Conservation (phyloP, 1,140 invertebrate species). For the Andrena cerasifolii region DNA sequence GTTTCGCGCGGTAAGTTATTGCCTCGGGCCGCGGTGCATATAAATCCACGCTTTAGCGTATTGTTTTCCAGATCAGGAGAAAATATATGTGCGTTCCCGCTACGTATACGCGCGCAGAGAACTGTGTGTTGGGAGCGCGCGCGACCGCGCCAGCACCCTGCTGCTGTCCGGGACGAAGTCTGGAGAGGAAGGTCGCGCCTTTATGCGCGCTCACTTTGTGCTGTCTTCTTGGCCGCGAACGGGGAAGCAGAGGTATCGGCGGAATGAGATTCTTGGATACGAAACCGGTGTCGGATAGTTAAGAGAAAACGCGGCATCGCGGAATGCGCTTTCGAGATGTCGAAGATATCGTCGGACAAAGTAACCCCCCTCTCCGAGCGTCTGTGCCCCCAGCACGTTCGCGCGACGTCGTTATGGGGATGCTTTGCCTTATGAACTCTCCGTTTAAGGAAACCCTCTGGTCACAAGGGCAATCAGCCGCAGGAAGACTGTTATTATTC, state of each 20-base stretch:
- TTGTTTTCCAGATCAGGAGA: slow-evolving; percentile 81
- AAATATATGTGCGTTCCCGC: slow-evolving; percentile 76
- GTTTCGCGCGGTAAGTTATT: slow-evolving; percentile 76
- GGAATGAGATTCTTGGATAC: slow-evolving; percentile 66
- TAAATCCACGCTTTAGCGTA: slow-evolving; percentile 79
- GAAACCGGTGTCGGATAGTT: slow-evolving; percentile 59
- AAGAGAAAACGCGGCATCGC: slow-evolving; percentile 58
- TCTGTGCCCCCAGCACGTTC: not conserved
- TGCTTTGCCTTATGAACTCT: not conserved
- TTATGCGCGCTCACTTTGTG: slow-evolving; percentile 64
- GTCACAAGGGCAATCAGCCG: not conserved
- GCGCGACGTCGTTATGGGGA: not conserved
- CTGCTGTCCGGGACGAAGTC: slow-evolving; percentile 53
- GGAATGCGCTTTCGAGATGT: slow-evolving; percentile 53
- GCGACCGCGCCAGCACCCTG: slow-evolving; percentile 14
- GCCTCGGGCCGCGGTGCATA: slow-evolving; percentile 71
- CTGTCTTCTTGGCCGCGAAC: slow-evolving; percentile 55
- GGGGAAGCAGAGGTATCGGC: slow-evolving; percentile 51
- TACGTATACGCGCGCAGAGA: not conserved
- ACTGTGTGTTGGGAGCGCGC: not conserved
- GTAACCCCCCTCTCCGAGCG: slow-evolving; percentile 11
- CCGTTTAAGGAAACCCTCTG: not conserved
- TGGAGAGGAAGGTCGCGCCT: slow-evolving; percentile 62
- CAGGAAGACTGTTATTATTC: not conserved
- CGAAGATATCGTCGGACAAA: slow-evolving; percentile 30